Conservation (phyloP, 1,140 invertebrate genomes). For the Diorhabda sublineata region DNA sequence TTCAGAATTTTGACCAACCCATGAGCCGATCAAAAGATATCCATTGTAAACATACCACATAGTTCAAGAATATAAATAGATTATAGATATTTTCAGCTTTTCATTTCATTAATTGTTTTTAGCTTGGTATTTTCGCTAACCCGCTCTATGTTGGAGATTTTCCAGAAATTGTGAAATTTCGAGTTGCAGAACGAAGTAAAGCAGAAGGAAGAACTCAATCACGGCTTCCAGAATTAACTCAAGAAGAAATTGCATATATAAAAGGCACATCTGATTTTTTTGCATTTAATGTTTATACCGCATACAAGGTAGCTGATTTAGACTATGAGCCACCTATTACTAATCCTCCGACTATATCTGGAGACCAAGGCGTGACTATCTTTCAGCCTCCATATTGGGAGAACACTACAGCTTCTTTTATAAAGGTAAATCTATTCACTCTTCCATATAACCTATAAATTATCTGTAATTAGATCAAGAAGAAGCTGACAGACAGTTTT, state of each 20-base stretch:
- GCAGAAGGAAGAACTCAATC: slow-evolving; percentile 7
- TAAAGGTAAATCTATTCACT: slow-evolving; percentile 7
- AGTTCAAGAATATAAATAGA: no score
- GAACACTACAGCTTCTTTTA: neutral
- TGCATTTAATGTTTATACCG: slow-evolving; percentile 50
- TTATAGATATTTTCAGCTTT: no score
- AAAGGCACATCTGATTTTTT: slow-evolving; percentile 59
- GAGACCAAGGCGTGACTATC: neutral
- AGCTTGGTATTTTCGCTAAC: slow-evolving; percentile 9
- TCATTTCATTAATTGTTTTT: neutral
- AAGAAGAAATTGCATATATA: slow-evolving; percentile 54
- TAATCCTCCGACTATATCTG: neutral
- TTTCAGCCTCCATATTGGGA: slow-evolving; percentile 10
- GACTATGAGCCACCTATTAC: neutral
- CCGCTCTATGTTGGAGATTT: slow-evolving; percentile 20
- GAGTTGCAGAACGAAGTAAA: slow-evolving; percentile 7
- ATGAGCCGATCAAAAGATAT: no score
- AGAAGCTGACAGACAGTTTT: no score
- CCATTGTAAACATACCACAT: no score
- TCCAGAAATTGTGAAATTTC: slow-evolving; percentile 17
- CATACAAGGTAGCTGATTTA: slow-evolving; percentile 14
- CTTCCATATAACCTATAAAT: neutral
- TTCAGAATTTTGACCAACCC: no score
- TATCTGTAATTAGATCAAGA: no score
- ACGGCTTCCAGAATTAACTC: slow-evolving; percentile 55